A percentile compares a stretch with the other conserved stretches of the same genome.
phyloP scores from a whole-genome alignment of 2,113 vertebrate species.

The Arothron firmamentum region DNA sequence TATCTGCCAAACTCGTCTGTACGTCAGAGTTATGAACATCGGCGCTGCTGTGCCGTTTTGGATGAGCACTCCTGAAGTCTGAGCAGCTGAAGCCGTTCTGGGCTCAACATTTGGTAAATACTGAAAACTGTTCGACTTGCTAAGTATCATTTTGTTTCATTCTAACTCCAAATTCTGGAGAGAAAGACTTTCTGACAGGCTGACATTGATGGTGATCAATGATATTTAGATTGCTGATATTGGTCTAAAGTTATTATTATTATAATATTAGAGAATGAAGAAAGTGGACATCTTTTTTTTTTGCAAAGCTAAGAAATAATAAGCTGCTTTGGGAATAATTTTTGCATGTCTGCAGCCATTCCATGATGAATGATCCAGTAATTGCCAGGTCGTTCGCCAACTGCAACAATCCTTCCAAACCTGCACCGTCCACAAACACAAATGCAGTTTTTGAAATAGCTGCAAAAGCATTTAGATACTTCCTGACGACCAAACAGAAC shows the following conservation, averaged over 20 bases:
- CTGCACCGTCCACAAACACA: slow-evolving; percentile 35
- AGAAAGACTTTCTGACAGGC: not conserved
- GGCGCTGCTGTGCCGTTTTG: too few relatives aligned
- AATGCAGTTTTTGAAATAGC: slow-evolving; percentile 39
- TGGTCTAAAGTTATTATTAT: not conserved
- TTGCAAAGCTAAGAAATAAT: not conserved
- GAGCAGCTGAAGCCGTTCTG: too few relatives aligned
- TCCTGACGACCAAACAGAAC: slow-evolving; percentile 42
- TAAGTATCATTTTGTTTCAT: slow-evolving; percentile 5
- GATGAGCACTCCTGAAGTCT: too few relatives aligned
- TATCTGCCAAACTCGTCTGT: too few relatives aligned
- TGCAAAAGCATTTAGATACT: slow-evolving; percentile 45
- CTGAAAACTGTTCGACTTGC: too few relatives aligned
- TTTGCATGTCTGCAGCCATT: slow-evolving; percentile 13
- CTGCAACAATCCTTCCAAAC: not conserved
- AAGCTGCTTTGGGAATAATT: not conserved
- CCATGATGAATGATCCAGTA: slow-evolving; percentile 18
- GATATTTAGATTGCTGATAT: not conserved
- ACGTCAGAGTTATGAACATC: too few relatives aligned
- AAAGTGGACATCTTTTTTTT: not conserved
- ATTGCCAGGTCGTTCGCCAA: slow-evolving; percentile 14
- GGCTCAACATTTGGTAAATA: not conserved
- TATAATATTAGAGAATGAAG: not conserved
- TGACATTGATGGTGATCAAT: not conserved
- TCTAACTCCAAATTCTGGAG: not conserved